phyloP scores from a whole-genome alignment of 1,140 invertebrate genomes.

The Fopius arisanus region DNA sequence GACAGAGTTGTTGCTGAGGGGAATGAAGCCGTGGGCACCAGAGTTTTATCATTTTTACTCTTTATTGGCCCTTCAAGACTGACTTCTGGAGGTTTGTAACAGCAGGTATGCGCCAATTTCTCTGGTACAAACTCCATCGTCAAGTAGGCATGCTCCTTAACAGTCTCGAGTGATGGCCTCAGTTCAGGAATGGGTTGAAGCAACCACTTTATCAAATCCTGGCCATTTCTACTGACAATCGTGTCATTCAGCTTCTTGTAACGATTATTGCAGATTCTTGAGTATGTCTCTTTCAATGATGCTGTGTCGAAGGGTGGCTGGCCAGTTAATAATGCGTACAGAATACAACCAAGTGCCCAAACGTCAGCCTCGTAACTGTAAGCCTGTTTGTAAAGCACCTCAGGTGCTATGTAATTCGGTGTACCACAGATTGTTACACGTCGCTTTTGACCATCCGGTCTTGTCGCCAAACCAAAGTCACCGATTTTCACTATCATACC shows the following conservation, averaged over 20 bases:
- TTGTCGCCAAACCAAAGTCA: constrained; percentile 79
- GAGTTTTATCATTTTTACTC: neutral
- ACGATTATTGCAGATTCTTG: constrained; percentile 72
- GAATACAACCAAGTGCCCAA: constrained; percentile 75
- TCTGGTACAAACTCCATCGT: constrained; percentile 54
- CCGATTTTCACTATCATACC: constrained; percentile 79
- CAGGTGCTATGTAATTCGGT: constrained; percentile 80
- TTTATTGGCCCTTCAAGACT: neutral
- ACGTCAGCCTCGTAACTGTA: constrained; percentile 77
- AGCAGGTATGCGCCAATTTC: constrained; percentile 52
- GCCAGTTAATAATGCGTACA: constrained; percentile 73
- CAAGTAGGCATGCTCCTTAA: constrained; percentile 72
- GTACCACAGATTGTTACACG: constrained; percentile 76
- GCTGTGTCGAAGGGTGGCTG: constrained; percentile 77
- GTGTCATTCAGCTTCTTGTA: constrained; percentile 69
- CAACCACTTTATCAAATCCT: constrained; percentile 68
- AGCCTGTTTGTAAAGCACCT: constrained; percentile 74
- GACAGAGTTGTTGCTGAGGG: constrained; percentile 24
- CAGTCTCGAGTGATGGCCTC: constrained; percentile 67
- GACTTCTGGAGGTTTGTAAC: constrained; percentile 46
- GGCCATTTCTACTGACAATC: constrained; percentile 64
- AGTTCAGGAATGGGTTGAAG: constrained; percentile 69
- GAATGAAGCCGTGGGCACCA: neutral
- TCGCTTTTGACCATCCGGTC: constrained; percentile 68
- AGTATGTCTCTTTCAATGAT: constrained; percentile 70